Evolutionary conservation across 2,888 invertebrate species (phyloP).

Genomic region (Caenorhabditis imperialis): DNA sequence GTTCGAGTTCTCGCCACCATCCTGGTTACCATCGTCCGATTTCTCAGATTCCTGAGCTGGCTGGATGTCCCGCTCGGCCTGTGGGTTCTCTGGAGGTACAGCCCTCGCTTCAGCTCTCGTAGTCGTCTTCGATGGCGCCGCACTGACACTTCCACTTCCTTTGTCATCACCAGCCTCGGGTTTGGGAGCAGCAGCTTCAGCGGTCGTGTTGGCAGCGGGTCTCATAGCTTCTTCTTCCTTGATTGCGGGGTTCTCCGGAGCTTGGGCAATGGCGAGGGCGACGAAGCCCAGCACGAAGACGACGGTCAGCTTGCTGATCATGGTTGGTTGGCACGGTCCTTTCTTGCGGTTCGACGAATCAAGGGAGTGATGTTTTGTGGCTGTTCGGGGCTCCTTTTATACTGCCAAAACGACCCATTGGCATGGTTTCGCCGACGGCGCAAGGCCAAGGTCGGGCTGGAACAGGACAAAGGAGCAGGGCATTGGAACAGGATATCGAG

Average conservation of each 20-base stretch:
- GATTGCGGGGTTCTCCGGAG: background rate
- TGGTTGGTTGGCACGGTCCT: conserved; percentile 4
- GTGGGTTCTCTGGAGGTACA: no score
- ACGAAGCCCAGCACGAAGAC: background rate
- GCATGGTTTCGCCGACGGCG: background rate
- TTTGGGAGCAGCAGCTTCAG: no score
- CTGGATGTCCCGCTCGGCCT: background rate
- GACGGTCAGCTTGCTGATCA: conserved; percentile 12
- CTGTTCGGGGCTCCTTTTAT: background rate
- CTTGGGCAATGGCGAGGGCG: background rate
- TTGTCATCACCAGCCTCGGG: no score
- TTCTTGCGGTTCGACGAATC: background rate
- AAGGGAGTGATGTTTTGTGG: background rate
- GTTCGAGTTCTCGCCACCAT: no score
- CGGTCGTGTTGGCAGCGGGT: no score
- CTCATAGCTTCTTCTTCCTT: no score
- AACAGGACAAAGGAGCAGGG: no score
- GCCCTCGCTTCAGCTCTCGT: no score
- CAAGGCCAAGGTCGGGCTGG: conserved; percentile 2
- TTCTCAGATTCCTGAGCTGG: background rate
- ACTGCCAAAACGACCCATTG: background rate
- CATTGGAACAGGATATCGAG: no score
- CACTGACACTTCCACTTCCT: no score
- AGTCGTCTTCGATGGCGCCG: no score
- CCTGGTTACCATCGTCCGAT: background rate